These are phyloP conservation scores for Patiria miniata DNA, from an alignment of 35 echinoderm and acorn worm genomes.

Conservation along the genomic window DNA sequence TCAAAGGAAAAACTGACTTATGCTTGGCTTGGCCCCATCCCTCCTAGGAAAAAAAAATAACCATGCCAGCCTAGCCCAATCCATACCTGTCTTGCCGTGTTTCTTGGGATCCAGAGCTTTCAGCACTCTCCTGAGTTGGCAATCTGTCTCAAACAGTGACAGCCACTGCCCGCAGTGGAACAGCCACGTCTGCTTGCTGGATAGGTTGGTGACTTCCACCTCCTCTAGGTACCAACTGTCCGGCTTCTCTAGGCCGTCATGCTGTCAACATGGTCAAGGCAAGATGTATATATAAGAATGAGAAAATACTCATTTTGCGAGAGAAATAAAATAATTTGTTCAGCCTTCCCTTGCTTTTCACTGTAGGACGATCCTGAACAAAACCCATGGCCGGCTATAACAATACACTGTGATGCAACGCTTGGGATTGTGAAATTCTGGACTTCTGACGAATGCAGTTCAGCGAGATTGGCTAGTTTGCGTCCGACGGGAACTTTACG, in stretches of 20 bases:
- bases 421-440: no score
- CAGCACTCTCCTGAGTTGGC: constrained; percentile 81
- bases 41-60: no score
- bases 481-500: no score
- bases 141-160: constrained; percentile 97
- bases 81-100: constrained; percentile 88
- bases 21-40: no score
- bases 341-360: no score
- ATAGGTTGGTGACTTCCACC: constrained; percentile 77
- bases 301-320: neutral
- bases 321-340: neutral
- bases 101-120: constrained; percentile 86
- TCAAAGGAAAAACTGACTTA: no score
- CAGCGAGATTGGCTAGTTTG: no score
- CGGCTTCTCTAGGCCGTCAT: constrained; percentile 95
- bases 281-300: neutral
- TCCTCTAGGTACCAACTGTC: constrained; percentile 88
- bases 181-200: constrained; percentile 76
- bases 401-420: no score
- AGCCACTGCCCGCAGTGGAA: constrained; percentile 95
- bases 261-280: no score
- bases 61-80: no score
- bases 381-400: neutral
- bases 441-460: no score
- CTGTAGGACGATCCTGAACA: neutral